Evolutionary conservation across 2,888 invertebrate genomes (phyloP), one percentile per base, ranked within the genome.

Genomic region (Metopia argyrocephala): DNA sequence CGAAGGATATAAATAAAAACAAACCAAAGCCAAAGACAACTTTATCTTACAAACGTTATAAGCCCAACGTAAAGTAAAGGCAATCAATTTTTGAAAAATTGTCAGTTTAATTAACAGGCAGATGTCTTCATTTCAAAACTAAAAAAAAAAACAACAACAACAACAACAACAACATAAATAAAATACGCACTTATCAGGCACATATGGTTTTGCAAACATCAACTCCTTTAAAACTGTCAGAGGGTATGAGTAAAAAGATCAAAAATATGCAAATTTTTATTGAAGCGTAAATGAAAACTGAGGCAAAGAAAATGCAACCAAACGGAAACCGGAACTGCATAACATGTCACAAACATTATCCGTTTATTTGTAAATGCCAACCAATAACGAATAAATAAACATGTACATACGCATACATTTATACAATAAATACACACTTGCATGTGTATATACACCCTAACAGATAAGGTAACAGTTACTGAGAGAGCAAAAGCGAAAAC

Each of bases 301-400:
- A 38, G 18, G 18, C 23, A 46, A 62, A 28, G 23, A 28, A 15
- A 61, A 64, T 45, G 28, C 38, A 76, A 70, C 28, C 48, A 64
- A 80, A 81, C 74, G 81, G 81, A 81, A 81, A 81, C 81, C 81
- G 81, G 81, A 81, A 81, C 74, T 81, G 69, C 78, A 78, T 70
- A 81, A 15, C 74, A 78, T 78, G 78, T 74, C 81, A 76, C 76
- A 81, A 74, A 70, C 74, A 78, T 61, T 81, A 76, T 78, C 73
- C 78, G 80, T 61, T 38, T 76, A 23, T 70, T 73, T 68, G 48
- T 57, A 71, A 61, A 69, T 62, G 56, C 54, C 62, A 69, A 62
- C 52, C 38, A 38, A 38, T 38, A 38, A 12, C 38, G 15, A 9
- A 38, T 4, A 38, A 38, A 38, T 38, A 38, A 9, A 38, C 9